These are phyloP conservation scores for Bembecia ichneumoniformis DNA, from an alignment of 2,888 invertebrate genomes.

Conservation along the genomic window DNA sequence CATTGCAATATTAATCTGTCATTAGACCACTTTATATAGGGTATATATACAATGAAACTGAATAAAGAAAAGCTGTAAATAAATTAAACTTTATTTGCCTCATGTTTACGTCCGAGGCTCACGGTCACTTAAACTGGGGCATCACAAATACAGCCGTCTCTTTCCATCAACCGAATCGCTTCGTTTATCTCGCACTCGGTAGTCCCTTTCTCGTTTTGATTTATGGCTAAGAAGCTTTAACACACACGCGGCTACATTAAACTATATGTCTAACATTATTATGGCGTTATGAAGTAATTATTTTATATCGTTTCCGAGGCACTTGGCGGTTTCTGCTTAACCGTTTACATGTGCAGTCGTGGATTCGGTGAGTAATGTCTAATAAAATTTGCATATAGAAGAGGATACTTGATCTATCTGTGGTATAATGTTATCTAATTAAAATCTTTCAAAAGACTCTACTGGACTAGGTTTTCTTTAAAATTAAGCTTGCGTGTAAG, in stretches of 20 bases:
- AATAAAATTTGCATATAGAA: not conserved
- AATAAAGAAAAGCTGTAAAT: constrained; percentile 18
- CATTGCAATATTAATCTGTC: no score
- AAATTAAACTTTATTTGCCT: constrained; percentile 30
- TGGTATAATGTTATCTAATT: no score
- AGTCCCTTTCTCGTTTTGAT: constrained; percentile 28
- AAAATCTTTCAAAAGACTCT: no score
- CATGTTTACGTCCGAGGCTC: constrained; percentile 57
- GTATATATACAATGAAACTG: not conserved
- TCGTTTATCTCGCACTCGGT: not conserved
- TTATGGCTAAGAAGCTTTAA: constrained; percentile 46
- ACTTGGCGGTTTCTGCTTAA: not conserved
- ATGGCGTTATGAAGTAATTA: constrained; percentile 55
- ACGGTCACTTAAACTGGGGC: constrained; percentile 25
- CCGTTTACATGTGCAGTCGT: no score
- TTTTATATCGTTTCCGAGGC: constrained; percentile 37
- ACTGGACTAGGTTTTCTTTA: no score
- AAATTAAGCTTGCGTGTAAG: no score
- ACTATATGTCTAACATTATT: constrained; percentile 51
- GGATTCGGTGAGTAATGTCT: no score
- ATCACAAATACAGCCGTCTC: constrained; percentile 20
- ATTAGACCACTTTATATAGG: no score
- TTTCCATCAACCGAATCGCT: constrained; percentile 15
- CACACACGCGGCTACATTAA: constrained; percentile 42
- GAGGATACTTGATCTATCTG: not conserved